Base-by-base conservation (phyloP, 2,797 vertebrate genomes). In the Hydrocynus forskahlii region DNA sequence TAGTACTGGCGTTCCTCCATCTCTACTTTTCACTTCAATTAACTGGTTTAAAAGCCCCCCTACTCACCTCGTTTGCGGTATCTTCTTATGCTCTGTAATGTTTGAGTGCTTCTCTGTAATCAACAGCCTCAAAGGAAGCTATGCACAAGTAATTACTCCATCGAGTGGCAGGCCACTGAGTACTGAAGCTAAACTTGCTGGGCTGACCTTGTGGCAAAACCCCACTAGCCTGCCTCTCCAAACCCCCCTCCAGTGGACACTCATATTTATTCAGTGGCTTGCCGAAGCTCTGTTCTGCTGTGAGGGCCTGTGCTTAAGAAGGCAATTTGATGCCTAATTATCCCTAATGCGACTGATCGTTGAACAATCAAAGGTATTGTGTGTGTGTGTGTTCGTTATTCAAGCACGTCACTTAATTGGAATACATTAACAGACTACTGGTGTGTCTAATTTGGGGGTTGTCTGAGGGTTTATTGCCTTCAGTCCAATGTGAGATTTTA, bases 321-420 rank as follows among this genome's bases (percentile, higher is more conserved):
- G 85, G 85, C 90, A 88, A 89, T 89, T 88, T 88, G 79, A 76
- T 78, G 85, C 80, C 90, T 90, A 92, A 91, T 90, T 88, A 86
- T 78, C 84, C 87, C 84, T 90, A 89, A 92, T 91, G 89, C 84
- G 89, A 85, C 82, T 85, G 89, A 90, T 91, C 84, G 85, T 91
- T 91, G 91, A 91, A 90, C 90, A 91, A 93, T 93, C 93, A 92
- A 81, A 84, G 89, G 89, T 88, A 89, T 94, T 92, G 92, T 35
- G 35, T 35, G 29, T 35, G 29, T 80, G 83, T 81, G 88, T 88
- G 92, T 91, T 91, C 91, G 89, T 92, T 93, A 92, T 94, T 94
- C 90, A 92, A 89, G 87, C 88, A 83, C 88, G 90, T 86, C 91
- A 89, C 88, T 91, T 91, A 93, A 91, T 90, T 88, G 90, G 84